phyloP scores from a whole-genome alignment of 2,797 vertebrate species.

The Paedocypris micromegethes region DNA sequence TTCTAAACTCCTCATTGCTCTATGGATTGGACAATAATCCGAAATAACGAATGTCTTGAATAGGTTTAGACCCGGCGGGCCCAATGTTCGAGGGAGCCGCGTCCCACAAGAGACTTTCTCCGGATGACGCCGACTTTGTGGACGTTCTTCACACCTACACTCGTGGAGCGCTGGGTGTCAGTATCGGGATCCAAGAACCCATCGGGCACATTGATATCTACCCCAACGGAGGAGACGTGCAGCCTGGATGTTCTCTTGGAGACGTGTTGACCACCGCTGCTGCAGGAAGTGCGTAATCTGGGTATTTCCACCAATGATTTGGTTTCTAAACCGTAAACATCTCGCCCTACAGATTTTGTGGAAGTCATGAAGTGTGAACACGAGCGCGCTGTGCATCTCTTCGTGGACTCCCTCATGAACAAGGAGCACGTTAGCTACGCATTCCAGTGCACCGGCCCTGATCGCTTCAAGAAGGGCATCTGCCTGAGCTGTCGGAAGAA shows the following conservation, averaged over 20 bases:
- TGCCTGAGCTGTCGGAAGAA: slow-evolving; percentile 97
- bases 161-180: slow-evolving; percentile 82
- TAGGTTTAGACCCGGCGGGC: slow-evolving; percentile 92
- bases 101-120: slow-evolving; percentile 80
- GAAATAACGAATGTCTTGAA: neutral
- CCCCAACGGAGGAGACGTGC: slow-evolving; percentile 89
- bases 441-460: slow-evolving; percentile 82
- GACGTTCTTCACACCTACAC: slow-evolving; percentile 95
- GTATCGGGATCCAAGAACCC: slow-evolving; percentile 93
- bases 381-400: slow-evolving; percentile 86
- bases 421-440: slow-evolving; percentile 87
- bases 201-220: slow-evolving; percentile 94
- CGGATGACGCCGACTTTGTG: slow-evolving; percentile 90
- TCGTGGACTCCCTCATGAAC: slow-evolving; percentile 90
- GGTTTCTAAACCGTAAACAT: neutral
- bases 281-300: slow-evolving; percentile 77
- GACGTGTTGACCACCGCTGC: slow-evolving; percentile 77
- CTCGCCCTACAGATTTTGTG: slow-evolving; percentile 69
- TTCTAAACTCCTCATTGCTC: neutral
- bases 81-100: slow-evolving; percentile 89
- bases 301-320: neutral
- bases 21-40: neutral
- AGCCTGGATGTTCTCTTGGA: slow-evolving; percentile 83
- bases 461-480: slow-evolving; percentile 91
- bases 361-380: slow-evolving; percentile 88